Evolutionary conservation across 2,888 invertebrate genomes (phyloP).

Genomic region (Tetragonula carbonaria): DNA sequence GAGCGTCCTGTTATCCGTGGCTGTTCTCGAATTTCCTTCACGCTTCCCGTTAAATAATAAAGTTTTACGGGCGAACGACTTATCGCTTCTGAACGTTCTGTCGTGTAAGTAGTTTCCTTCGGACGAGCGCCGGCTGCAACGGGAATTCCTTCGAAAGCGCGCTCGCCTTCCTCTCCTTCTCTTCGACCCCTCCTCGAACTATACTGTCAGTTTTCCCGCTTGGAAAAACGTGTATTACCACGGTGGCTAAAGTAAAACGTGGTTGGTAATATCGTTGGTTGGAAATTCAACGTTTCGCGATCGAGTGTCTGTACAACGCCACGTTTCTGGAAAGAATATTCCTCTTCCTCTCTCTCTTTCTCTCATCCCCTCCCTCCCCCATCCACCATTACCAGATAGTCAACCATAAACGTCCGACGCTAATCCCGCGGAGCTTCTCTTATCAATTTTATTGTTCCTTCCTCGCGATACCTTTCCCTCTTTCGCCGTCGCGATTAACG

Average conservation of each 20-base stretch:
- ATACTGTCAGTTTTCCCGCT: conserved; percentile 18
- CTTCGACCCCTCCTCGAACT: too few relatives aligned
- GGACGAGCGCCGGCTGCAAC: conserved; percentile 9
- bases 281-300: conserved; percentile 20
- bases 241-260: conserved; percentile 17
- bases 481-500: not conserved
- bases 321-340: conserved; percentile 12
- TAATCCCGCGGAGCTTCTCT: conserved; percentile 19
- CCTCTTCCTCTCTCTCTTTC: not conserved
- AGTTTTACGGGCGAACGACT: conserved; percentile 37
- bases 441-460: conserved; percentile 30
- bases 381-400: not conserved
- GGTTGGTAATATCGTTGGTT: conserved; percentile 7
- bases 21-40: conserved; percentile 31
- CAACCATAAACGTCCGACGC: conserved; percentile 23
- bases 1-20: not conserved
- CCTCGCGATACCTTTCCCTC: not conserved
- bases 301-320: conserved; percentile 20
- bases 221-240: not conserved
- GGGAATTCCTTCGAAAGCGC: conserved; percentile 15
- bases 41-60: conserved; percentile 37
- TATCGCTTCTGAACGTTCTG: conserved; percentile 39
- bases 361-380: too few relatives aligned
- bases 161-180: too few relatives aligned
- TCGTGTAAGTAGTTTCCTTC: conserved; percentile 29